phyloP scores from a whole-genome alignment of 2,888 invertebrate species.

The Bunonema sp. region DNA sequence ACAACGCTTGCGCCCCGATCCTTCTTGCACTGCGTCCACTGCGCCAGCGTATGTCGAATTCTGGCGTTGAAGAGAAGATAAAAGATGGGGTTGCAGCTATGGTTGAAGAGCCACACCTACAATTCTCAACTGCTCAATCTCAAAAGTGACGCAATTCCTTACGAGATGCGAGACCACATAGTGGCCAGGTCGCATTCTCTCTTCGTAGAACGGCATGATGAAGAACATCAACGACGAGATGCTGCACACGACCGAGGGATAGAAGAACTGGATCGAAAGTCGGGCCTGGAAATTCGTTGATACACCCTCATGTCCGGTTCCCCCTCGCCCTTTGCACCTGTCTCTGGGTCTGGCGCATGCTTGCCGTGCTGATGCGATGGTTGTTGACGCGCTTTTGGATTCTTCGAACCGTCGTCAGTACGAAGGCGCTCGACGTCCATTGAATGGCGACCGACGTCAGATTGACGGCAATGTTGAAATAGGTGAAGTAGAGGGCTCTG shows the following conservation, averaged over 20 bases:
- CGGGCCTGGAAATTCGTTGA: background rate
- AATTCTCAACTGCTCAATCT: background rate
- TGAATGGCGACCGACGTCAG: background rate
- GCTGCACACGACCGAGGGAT: constrained; percentile 1
- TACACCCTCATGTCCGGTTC: background rate
- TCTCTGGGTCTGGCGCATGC: background rate
- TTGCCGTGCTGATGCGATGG: background rate
- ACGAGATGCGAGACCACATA: constrained; percentile 1
- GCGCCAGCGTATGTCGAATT: background rate
- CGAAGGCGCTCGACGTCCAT: background rate
- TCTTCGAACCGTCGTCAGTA: background rate
- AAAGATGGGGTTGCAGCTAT: background rate
- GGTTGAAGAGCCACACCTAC: constrained; percentile 1
- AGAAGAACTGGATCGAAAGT: constrained; percentile 1
- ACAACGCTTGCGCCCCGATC: background rate
- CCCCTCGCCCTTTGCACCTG: background rate
- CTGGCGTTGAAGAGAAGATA: background rate
- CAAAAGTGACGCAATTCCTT: background rate
- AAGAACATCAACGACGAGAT: constrained; percentile 2
- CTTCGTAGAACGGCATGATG: background rate
- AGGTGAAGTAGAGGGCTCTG: background rate
- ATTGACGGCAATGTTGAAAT: constrained; percentile 1
- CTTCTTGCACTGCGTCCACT: background rate
- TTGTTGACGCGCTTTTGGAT: background rate
- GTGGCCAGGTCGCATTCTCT: background rate